Percentiles rank a stretch among this genome's conserved stretches.
These are phyloP conservation scores for Acipenser transmontanus DNA, from an alignment of 2,797 vertebrate genomes.

Conservation along the genomic window DNA sequence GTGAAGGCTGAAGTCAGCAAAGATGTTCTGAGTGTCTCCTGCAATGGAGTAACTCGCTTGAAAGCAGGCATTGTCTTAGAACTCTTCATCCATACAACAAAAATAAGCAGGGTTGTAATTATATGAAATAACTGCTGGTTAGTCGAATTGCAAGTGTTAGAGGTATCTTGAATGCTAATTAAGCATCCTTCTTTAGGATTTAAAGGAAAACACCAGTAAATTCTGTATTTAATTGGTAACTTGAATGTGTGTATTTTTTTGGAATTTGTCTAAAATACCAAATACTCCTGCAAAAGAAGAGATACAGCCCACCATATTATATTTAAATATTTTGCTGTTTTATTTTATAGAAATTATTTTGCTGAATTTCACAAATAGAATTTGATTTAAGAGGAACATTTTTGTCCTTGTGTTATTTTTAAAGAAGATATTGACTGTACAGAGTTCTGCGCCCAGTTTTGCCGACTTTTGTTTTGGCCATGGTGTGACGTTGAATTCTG, in stretches of 20 bases:
- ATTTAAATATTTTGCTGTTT: conserved; percentile 99
- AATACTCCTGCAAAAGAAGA: conserved; percentile 99
- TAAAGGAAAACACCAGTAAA: conserved; percentile 89
- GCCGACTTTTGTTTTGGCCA: conserved; percentile 86
- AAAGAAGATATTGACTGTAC: conserved; percentile 80
- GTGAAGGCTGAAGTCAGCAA: conserved; percentile 58
- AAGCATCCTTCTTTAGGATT: conserved; percentile 88
- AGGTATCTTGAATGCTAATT: conserved; percentile 69
- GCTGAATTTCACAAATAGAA: conserved; percentile 99
- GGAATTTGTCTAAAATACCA: conserved; percentile 89
- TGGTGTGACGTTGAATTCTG: conserved; percentile 82
- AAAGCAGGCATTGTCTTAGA: conserved; percentile 68
- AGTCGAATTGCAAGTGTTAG: conserved; percentile 78
- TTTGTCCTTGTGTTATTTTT: conserved; percentile 90
- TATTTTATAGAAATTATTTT: conserved; percentile 99
- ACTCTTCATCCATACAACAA: conserved; percentile 65
- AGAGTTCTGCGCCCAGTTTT: conserved; percentile 76
- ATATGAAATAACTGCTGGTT: conserved; percentile 80
- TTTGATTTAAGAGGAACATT: conserved; percentile 99
- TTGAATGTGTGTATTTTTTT: conserved; percentile 87
- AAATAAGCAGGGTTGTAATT: conserved; percentile 78
- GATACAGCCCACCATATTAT: conserved; percentile 97
- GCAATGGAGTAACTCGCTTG: conserved; percentile 59
- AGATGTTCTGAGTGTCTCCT: conserved; percentile 63
- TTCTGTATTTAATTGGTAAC: conserved; percentile 99